Base-by-base conservation (phyloP, 2,113 vertebrate species). In the Ascaphus truei region DNA sequence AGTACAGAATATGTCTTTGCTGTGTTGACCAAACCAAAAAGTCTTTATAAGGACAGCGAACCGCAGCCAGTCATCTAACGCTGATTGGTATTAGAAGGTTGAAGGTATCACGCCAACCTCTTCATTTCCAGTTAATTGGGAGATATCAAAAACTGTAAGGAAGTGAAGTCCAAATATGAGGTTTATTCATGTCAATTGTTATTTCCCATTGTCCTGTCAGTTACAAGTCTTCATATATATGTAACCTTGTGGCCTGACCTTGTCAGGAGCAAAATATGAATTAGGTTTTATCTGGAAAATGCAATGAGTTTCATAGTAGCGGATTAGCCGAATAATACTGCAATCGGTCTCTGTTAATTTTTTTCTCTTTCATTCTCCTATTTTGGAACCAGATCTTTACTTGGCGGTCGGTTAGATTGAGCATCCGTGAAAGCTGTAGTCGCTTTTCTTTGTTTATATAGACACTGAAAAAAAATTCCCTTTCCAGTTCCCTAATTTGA, bases 321-420 rank as follows among this genome's bases (percentile, higher is more conserved):
- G 96, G 94, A 83, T 95, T 98, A 72, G 94, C 93, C 9, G 94
- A 95, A 80, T 98, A 99, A 85, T 97, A 99, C 76, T 98, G 97
- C 91, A 98, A 93, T 81, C 96, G 94, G 92, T 98, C 96, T 83
- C 96, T 96, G 92, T 95, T 99, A 81, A 98, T 90, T 86, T 99
- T 99, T 93, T 98, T 99, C 88, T 99, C 97, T 89, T 99, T 99
- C 96, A 99, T 99, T 78, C 97, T 93, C 83, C 97, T 91, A 86
- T 98, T 99, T 75, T 99, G 96, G 86, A 99, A 99, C 97, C 97
- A 99, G 80, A 98, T 99, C 92, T 99, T 99, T 71, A 98, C 96
- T 86, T 99, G 96, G 62, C 96, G 94, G 76, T 98, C 96, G 75
- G 95, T 97, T 83, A 98, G 90, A 79, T 96, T 98, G 75, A 99